These are phyloP conservation scores for cat (Felis catus) DNA, from an alignment of 2,113 vertebrate genomes.

Conservation along the genomic window DNA sequence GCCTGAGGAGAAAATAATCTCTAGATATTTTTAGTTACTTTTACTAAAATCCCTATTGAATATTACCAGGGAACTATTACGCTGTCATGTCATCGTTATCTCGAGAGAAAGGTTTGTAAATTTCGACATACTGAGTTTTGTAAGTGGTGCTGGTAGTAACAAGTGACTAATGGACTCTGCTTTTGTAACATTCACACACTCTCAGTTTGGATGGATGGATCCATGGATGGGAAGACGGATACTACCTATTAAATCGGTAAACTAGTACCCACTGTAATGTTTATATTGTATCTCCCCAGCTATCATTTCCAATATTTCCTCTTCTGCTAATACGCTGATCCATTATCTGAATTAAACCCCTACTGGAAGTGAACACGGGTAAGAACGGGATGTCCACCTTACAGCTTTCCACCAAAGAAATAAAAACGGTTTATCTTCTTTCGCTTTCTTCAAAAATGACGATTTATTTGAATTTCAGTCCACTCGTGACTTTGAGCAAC, in stretches of 20 bases:
- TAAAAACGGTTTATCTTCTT: neutral
- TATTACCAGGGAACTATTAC: neutral
- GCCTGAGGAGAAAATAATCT: neutral
- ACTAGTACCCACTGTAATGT: neutral
- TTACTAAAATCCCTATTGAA: neutral
- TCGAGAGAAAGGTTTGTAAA: neutral
- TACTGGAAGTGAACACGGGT: neutral
- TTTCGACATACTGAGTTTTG: neutral
- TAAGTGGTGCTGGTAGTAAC: neutral
- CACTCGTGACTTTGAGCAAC: neutral
- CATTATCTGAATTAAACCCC: neutral
- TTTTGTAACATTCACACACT: neutral
- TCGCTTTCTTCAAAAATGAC: neutral
- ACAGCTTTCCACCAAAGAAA: neutral
- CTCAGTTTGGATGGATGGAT: neutral
- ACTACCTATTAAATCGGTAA: neutral
- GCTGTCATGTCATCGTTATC: neutral
- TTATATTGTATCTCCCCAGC: neutral
- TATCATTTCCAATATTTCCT: neutral
- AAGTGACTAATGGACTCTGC: neutral
- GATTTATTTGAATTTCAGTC: neutral
- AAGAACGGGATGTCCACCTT: neutral
- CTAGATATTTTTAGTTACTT: neutral
- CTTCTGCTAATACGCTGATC: neutral
- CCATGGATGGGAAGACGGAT: neutral